Percentiles rank a stretch among this genome's conserved stretches.
These are phyloP conservation scores for Gallinago nigripennis DNA, from an alignment of 2,797 vertebrate species.

Conservation along the genomic window DNA sequence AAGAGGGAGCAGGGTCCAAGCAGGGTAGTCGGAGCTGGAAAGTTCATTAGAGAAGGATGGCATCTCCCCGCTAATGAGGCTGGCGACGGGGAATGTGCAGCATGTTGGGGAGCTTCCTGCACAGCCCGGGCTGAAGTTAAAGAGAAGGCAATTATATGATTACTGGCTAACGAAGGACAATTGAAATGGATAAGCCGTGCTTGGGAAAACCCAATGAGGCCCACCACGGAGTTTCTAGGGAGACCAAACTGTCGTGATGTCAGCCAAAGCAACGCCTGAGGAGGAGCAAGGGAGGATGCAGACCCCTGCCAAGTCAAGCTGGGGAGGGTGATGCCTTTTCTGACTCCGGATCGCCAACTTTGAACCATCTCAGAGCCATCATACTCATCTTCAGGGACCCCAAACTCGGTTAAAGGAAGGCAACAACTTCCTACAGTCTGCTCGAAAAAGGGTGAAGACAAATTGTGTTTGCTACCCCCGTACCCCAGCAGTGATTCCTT, in stretches of 20 bases:
- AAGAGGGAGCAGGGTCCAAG: background rate
- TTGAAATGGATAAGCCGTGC: background rate
- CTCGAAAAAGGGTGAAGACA: background rate
- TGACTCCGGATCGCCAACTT: background rate
- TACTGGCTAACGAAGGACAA: slow-evolving; percentile 32
- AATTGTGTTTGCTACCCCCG: background rate
- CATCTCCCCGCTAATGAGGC: background rate
- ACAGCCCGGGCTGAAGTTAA: background rate
- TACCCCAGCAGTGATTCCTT: background rate
- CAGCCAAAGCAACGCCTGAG: background rate
- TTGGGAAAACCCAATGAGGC: background rate
- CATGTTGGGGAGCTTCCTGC: background rate
- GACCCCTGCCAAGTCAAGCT: background rate
- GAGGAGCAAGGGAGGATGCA: background rate
- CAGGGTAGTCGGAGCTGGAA: background rate
- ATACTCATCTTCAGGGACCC: background rate
- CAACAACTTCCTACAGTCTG: background rate
- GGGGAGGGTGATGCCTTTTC: accelerated
- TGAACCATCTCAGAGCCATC: background rate
- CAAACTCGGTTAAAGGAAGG: background rate
- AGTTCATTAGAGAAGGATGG: background rate
- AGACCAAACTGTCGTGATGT: background rate
- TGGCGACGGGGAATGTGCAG: background rate
- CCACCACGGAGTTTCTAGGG: background rate
- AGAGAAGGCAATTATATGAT: slow-evolving; percentile 32